Evolutionary conservation across 2,113 vertebrate species (phyloP).

Genomic region (Bothrops jararaca): DNA sequence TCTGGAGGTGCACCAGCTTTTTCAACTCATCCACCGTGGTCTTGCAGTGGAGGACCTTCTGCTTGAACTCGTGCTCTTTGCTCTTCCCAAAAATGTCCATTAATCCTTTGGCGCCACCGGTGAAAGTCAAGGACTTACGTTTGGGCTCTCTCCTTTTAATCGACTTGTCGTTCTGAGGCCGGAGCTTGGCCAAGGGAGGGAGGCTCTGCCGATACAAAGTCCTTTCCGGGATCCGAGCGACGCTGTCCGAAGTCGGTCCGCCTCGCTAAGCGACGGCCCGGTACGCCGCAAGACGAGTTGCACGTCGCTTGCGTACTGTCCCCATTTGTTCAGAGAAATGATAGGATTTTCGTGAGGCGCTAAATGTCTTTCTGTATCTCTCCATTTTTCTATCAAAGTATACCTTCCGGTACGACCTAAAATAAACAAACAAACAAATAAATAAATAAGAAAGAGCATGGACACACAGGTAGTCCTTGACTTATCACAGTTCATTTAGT

Average conservation of each 20-base stretch:
- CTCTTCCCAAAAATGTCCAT: conserved; percentile 88
- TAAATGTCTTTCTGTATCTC: conserved; percentile 89
- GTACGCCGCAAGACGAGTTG: conserved; percentile 92
- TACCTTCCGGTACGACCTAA: conserved; percentile 93
- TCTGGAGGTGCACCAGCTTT: conserved; percentile 85
- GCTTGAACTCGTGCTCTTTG: conserved; percentile 80
- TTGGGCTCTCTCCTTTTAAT: conserved; percentile 90
- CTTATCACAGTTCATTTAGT: no score
- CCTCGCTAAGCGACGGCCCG: conserved; percentile 89
- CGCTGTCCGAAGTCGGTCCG: conserved; percentile 86
- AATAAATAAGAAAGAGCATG: background rate
- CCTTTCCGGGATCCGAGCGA: conserved; percentile 84
- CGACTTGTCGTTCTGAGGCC: conserved; percentile 80
- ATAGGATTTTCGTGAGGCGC: conserved; percentile 93
- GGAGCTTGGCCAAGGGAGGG: conserved; percentile 89
- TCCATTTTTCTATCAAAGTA: conserved; percentile 95
- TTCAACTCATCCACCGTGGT: conserved; percentile 81
- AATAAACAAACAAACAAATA: background rate
- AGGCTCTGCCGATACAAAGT: conserved; percentile 91
- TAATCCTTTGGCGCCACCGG: conserved; percentile 85
- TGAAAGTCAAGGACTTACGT: conserved; percentile 94
- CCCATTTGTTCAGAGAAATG: conserved; percentile 95
- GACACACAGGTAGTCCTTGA: background rate
- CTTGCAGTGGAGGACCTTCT: conserved; percentile 76
- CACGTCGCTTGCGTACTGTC: conserved; percentile 94